Evolutionary conservation across 2,888 invertebrate genomes (phyloP).

Genomic region (Erebia ligea): DNA sequence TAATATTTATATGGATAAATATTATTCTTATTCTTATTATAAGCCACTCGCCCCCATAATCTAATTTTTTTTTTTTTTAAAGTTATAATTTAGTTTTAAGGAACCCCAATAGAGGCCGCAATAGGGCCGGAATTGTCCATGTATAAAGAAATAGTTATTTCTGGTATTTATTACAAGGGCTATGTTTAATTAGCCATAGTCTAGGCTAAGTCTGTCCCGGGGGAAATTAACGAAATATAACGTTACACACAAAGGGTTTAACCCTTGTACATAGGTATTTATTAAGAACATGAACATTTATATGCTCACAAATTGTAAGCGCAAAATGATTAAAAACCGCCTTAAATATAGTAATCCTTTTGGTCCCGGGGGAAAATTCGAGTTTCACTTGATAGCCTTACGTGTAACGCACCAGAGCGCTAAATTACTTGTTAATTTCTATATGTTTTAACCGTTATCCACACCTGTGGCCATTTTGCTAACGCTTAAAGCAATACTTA

Average conservation of each 20-base stretch:
- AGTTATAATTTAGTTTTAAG: too few relatives aligned
- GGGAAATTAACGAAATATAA: slow-evolving; percentile 12
- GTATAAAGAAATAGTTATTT: too few relatives aligned
- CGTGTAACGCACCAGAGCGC: background rate
- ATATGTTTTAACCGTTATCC: too few relatives aligned
- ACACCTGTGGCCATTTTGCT: too few relatives aligned
- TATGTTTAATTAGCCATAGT: slow-evolving; percentile 10
- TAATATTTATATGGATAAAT: too few relatives aligned
- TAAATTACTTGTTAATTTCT: too few relatives aligned
- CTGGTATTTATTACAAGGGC: background rate
- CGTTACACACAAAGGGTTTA: background rate
- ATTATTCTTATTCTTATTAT: too few relatives aligned
- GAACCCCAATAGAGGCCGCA: too few relatives aligned
- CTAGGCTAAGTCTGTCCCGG: background rate
- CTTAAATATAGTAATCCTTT: slow-evolving; percentile 11
- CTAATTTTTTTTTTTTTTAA: too few relatives aligned
- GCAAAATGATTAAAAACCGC: background rate
- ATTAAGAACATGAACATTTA: slow-evolving; percentile 11
- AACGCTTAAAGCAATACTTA: too few relatives aligned
- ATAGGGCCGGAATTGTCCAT: too few relatives aligned
- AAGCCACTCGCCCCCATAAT: too few relatives aligned
- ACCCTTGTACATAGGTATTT: slow-evolving; percentile 3
- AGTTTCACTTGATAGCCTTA: background rate
- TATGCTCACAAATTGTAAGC: background rate
- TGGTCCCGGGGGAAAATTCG: background rate